Conservation (phyloP, 2,113 vertebrate genomes). For the Pseudorectes ferrugineus region DNA sequence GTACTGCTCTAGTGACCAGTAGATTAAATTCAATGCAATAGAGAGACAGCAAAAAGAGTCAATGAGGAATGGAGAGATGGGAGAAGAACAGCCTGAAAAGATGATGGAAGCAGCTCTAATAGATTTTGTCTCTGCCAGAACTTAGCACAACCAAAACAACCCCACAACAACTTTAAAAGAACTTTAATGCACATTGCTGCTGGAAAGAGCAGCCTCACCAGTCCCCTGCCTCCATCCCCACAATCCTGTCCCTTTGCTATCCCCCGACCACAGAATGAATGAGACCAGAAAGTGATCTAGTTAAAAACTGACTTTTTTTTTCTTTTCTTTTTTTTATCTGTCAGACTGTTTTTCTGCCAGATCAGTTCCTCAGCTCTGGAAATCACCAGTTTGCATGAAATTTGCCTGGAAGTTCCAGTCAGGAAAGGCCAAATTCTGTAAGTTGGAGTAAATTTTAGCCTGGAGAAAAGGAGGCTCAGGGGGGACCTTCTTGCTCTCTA, state of each 20-base stretch:
- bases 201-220: not conserved
- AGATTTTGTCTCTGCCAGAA: not conserved
- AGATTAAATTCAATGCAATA: slow-evolving; percentile 24
- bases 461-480: not conserved
- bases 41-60: not conserved
- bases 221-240: not conserved
- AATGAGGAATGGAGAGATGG: not conserved
- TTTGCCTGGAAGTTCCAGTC: not conserved
- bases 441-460: not conserved
- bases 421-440: not conserved
- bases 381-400: not conserved
- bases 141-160: not conserved
- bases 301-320: not conserved
- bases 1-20: slow-evolving; percentile 34
- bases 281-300: not conserved
- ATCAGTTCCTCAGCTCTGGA: not conserved
- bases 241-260: not conserved
- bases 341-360: not conserved
- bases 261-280: not conserved
- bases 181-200: not conserved
- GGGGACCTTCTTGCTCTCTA: not conserved
- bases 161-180: not conserved
- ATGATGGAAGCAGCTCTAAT: not conserved
- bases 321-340: not conserved
- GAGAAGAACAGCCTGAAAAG: not conserved